phyloP scores from a whole-genome alignment of 1,140 invertebrate species.

The Lepidurus packardi region DNA sequence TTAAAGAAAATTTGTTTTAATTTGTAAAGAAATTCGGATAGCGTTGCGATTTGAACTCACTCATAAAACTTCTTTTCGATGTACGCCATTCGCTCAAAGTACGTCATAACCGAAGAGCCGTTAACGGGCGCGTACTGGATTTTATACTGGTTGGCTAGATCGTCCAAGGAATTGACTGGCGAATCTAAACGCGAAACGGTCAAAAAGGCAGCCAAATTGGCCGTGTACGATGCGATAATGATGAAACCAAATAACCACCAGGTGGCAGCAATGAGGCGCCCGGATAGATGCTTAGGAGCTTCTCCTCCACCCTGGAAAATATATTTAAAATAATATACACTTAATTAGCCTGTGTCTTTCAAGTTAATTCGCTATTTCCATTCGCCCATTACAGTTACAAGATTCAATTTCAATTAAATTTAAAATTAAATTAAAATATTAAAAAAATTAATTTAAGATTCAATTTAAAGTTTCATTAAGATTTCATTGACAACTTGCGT shows the following conservation, averaged over 20 bases:
- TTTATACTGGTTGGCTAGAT: slow-evolving; percentile 89
- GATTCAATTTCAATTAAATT: neutral
- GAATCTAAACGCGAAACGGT: slow-evolving; percentile 88
- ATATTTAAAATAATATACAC: neutral
- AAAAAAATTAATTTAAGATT: too few species aligned
- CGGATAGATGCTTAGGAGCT: slow-evolving; percentile 90
- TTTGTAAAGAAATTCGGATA: neutral
- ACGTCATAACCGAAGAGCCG: slow-evolving; percentile 78
- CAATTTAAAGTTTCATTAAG: too few species aligned
- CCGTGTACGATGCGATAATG: slow-evolving; percentile 96
- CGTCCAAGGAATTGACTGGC: slow-evolving; percentile 85
- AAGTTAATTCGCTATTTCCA: neutral
- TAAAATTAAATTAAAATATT: too few species aligned
- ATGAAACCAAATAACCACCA: slow-evolving; percentile 99
- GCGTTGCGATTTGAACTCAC: slow-evolving; percentile 53
- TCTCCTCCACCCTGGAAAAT: slow-evolving; percentile 73
- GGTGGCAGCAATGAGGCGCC: slow-evolving; percentile 84
- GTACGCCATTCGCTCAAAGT: slow-evolving; percentile 91
- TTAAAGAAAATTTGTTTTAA: too few species aligned
- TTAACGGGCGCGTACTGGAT: slow-evolving; percentile 86
- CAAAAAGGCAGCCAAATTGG: slow-evolving; percentile 89
- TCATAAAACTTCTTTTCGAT: slow-evolving; percentile 93
- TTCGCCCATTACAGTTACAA: neutral
- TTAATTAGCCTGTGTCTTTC: neutral
- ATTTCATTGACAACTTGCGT: too few species aligned